phyloP scores from a whole-genome alignment of 2,888 invertebrate genomes.

The Taenaris catops region DNA sequence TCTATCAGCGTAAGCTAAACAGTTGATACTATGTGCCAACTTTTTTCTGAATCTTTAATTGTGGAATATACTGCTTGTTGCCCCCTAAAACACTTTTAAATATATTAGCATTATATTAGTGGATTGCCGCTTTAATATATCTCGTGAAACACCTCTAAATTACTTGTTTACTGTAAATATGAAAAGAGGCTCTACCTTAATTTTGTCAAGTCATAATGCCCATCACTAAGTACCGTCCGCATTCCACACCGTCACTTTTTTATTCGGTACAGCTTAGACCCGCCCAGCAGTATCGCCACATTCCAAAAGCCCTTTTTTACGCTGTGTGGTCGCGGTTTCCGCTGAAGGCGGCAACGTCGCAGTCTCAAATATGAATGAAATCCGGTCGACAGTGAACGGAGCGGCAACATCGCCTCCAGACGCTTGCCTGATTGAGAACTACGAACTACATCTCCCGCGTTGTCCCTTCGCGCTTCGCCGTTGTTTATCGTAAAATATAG shows the following conservation, averaged over 20 bases:
- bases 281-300: conserved; percentile 75
- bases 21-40: no score
- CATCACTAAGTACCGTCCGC: conserved; percentile 47
- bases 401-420: conserved; percentile 73
- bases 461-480: conserved; percentile 42
- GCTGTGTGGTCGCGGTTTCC: conserved; percentile 79
- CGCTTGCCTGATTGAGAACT: conserved; percentile 72
- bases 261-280: conserved; percentile 64
- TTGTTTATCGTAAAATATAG: conserved; percentile 29
- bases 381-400: conserved; percentile 68
- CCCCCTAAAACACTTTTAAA: no score
- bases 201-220: no score
- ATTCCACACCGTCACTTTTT: conserved; percentile 64
- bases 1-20: no score
- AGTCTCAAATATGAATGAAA: conserved; percentile 79
- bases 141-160: no score
- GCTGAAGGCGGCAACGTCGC: conserved; percentile 77
- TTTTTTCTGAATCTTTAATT: no score
- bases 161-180: no score
- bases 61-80: no score
- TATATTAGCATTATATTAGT: no score
- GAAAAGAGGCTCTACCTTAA: no score
- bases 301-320: conserved; percentile 77
- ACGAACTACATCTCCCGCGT: conserved; percentile 57
- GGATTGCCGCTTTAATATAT: no score